A percentile compares a stretch with the other conserved stretches of the same genome.
Conservation (phyloP, 2,797 vertebrate species). For the Urophycis tenuis region DNA sequence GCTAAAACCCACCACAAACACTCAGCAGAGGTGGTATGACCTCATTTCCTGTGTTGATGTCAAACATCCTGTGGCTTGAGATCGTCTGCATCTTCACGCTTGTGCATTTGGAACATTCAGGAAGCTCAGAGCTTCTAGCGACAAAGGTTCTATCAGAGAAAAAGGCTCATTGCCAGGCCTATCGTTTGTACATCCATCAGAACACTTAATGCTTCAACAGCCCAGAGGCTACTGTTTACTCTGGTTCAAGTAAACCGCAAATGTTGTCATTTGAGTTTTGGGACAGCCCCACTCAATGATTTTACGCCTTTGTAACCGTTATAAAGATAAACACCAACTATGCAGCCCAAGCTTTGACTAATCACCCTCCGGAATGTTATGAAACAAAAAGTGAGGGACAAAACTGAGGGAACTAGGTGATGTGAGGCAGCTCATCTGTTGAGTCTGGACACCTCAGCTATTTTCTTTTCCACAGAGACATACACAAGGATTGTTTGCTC, state of each 20-base stretch:
- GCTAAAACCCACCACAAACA: constrained; percentile 13
- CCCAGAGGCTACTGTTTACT: constrained; percentile 35
- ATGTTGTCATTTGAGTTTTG: constrained; percentile 43
- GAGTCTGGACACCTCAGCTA: constrained; percentile 33
- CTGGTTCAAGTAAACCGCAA: constrained; percentile 43
- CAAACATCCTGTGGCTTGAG: constrained; percentile 61
- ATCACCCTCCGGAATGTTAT: constrained; percentile 35
- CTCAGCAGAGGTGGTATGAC: constrained; percentile 49
- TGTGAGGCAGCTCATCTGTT: background rate
- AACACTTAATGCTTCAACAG: constrained; percentile 34
- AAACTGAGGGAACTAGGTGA: too few relatives aligned
- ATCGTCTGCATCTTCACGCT: constrained; percentile 45
- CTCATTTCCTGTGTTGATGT: constrained; percentile 68
- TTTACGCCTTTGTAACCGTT: constrained; percentile 33
- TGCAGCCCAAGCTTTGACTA: constrained; percentile 37
- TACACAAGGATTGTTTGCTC: constrained; percentile 39
- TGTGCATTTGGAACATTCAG: constrained; percentile 15
- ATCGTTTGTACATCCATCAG: constrained; percentile 42
- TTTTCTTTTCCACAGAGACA: constrained; percentile 46
- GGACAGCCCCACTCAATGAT: constrained; percentile 20
- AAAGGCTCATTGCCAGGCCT: constrained; percentile 11
- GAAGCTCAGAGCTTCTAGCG: constrained; percentile 25
- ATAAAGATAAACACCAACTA: constrained; percentile 23
- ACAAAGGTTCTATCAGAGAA: constrained; percentile 30
- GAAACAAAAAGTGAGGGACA: background rate